Conservation (phyloP, 1,140 invertebrate species). For the Pantala flavescens region DNA sequence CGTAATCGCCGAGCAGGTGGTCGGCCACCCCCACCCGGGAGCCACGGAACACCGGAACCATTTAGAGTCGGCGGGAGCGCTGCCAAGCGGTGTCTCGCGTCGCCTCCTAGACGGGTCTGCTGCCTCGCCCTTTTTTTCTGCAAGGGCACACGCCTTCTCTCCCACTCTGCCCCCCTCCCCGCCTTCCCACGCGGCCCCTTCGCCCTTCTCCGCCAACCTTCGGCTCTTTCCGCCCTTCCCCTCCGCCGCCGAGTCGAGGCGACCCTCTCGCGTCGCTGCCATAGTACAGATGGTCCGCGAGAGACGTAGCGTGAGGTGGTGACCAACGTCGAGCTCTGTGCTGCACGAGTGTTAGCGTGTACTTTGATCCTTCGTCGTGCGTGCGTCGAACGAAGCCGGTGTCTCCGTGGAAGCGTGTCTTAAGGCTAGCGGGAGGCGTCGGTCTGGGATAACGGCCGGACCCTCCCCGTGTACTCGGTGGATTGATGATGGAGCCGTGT, state of each 20-base stretch:
- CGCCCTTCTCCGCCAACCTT: background rate
- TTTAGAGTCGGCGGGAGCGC: background rate
- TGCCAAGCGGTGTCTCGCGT: background rate
- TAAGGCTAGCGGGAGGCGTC: background rate
- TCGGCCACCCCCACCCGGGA: background rate
- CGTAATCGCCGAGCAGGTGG: no score
- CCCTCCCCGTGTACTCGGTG: background rate
- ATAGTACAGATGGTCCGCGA: background rate
- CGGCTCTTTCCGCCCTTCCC: background rate
- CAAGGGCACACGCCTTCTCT: background rate
- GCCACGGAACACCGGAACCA: background rate
- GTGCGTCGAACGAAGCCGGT: background rate
- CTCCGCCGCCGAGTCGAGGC: background rate
- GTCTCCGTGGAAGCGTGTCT: background rate
- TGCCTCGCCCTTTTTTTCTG: background rate
- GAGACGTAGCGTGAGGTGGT: background rate
- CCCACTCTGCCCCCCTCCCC: background rate
- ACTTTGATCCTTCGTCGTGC: background rate
- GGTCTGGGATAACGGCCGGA: background rate
- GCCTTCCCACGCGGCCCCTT: background rate
- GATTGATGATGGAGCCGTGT: no score
- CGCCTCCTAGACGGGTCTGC: constrained; percentile 1
- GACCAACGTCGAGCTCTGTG: background rate
- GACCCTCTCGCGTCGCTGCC: background rate
- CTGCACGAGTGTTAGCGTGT: background rate